These are phyloP conservation scores for Pluvialis apricaria DNA, from an alignment of 2,113 vertebrate species.

Conservation along the genomic window DNA sequence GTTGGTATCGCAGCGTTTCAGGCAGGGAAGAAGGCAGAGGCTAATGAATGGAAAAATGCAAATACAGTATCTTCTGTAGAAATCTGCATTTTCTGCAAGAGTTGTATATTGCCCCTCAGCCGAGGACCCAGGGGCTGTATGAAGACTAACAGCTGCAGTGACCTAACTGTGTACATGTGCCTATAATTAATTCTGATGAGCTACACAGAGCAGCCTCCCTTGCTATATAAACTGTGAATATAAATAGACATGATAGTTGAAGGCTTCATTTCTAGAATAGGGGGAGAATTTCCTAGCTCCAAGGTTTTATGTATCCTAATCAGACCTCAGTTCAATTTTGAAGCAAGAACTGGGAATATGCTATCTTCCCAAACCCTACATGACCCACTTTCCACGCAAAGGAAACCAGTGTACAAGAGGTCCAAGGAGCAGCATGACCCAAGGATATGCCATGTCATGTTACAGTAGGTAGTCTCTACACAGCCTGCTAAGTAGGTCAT, in stretches of 20 bases:
- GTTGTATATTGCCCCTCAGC: background rate
- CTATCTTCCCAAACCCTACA: background rate
- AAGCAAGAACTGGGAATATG: background rate
- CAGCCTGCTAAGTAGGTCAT: background rate
- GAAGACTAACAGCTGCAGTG: background rate
- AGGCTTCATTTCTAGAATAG: background rate
- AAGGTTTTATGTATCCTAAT: background rate
- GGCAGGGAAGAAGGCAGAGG: background rate
- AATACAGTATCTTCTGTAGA: background rate
- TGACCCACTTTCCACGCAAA: background rate
- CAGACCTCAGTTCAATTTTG: background rate
- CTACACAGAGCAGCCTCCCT: background rate
- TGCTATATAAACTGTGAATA: background rate
- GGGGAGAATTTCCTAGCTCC: background rate
- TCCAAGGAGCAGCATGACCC: background rate
- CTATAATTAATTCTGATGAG: background rate
- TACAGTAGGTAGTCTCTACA: background rate
- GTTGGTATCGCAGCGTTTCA: background rate
- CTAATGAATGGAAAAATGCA: background rate
- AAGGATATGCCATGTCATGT: background rate
- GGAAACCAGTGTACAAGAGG: background rate
- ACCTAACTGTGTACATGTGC: background rate
- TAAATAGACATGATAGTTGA: background rate
- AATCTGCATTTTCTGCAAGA: background rate
- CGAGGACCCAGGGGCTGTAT: background rate